Evolutionary conservation across 2,797 vertebrate genomes (phyloP), one percentile per base, ranked within the genome.

Genomic region (Glyptemys insculpta): DNA sequence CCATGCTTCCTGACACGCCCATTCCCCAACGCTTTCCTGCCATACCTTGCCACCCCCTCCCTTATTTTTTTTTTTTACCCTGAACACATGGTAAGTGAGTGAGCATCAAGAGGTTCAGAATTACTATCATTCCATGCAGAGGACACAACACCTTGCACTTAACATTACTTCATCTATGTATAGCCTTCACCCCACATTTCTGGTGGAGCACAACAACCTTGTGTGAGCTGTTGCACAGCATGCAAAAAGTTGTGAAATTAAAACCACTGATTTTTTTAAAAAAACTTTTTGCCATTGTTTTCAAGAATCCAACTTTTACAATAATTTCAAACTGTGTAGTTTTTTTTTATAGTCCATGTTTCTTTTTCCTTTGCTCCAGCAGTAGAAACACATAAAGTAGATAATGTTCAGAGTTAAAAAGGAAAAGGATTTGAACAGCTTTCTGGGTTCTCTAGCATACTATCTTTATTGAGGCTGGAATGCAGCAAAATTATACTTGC

Each of bases 381-480:
- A 81, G 72, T 44, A 76, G 90, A 81, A 2, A 9, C 7, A 68
- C 90, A 85, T 44, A 83, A 94, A 31, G 5, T 2, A 37, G 14
- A 14, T 5, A 18, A 68, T 56, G 15, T 37, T 18, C 18, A 41
- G 50, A 8, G 83, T 92, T 94, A 85, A 81, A 53, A 47, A 85
- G 93, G 62, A 1, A 86, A 57, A 49, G 37, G 78, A 62, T 81
- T 81, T 83, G 49, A 94, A 87, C n/a, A 47, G 2, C 53, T 93
- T 91, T 86, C 76, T 83, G 76, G n/a, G 44, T 93, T 86, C 37
- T 85, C 89, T 79, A 80, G 74, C 44, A 89, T 92, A 95, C 8
- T 8, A 29, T 2, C 50, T 56, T 31, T 53, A 44, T n/a, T 49
- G 25, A 31, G 90, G 5, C 81, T 86, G 74, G 49, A 47, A 52